Base-by-base conservation (phyloP, 2,113 vertebrate genomes). In the Hippolais icterina region DNA sequence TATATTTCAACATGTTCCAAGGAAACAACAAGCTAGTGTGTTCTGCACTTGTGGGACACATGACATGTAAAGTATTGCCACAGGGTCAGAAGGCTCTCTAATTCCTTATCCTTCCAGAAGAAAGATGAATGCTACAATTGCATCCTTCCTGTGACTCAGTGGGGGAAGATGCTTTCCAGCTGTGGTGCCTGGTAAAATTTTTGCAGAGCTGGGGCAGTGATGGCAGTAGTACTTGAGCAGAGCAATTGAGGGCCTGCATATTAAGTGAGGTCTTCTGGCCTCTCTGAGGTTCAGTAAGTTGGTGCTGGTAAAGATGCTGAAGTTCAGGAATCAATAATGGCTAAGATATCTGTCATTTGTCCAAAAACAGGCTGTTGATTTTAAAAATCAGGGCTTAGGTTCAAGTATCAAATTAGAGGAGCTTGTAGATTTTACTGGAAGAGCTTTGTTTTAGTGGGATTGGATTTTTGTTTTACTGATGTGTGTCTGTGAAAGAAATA, bases 41-140 rank as follows among this genome's bases (percentile, higher is more conserved):
- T 42, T 71, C 46, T 79, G 50, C 16, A 2, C 64, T 69, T 77
- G 20, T 12, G 27, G 17, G 29, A 29, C 39, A 15, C 0, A 0
- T 65, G 59, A 64, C 35, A 7, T 8, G 19, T 19, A 54, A 64
- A 84, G 50, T 35, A 19, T 50, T 82, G n/a, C 41, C 49, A 37
- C 1, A 0, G 1, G 24, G 8, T 85, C 25, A 50, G 54, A 82
- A 72, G 12, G 18, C 25, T 71, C 22, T 78, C 47, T 27, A 50
- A 23, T 33, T 54, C 39, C 25, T 60, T 82, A 28, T 31, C 35
- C 69, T 85, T 64, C 39, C 49, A 65, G 54, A 59, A 87, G 35
- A 69, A 81, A 50, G 35, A 15, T 42, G 56, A 82, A 31, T 46
- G 33, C 69, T 69, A 7, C 39, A 33, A 7, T 69, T 64, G 23